These are phyloP conservation scores for Noturus placidus DNA, from an alignment of 2,113 vertebrate genomes.

Conservation along the genomic window DNA sequence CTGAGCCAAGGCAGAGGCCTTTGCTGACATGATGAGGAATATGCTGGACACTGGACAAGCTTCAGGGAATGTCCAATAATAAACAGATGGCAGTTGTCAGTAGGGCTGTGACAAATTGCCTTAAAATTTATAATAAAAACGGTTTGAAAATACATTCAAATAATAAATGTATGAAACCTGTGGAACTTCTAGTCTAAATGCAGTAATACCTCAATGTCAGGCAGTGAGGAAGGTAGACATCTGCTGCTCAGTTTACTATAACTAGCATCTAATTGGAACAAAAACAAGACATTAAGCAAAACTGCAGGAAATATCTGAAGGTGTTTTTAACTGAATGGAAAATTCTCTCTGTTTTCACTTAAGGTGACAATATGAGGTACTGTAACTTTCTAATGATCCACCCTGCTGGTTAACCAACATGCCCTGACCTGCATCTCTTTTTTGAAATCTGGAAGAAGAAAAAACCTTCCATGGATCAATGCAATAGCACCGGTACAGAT, in stretches of 20 bases:
- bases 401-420: background rate
- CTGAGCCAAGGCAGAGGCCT: slow-evolving; percentile 2
- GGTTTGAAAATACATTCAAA: background rate
- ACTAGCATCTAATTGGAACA: background rate
- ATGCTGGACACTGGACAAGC: background rate
- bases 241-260: background rate
- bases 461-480: background rate
- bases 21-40: slow-evolving; percentile 6
- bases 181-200: background rate
- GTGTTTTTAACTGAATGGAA: too few relatives aligned
- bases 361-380: too few relatives aligned
- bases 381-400: too few relatives aligned
- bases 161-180: background rate
- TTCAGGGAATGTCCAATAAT: background rate
- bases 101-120: background rate
- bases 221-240: background rate
- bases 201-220: background rate
- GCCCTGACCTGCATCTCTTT: background rate
- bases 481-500: background rate
- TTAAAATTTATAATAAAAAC: background rate
- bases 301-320: too few relatives aligned
- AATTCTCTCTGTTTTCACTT: too few relatives aligned
- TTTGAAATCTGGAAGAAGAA: background rate
- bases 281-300: background rate
- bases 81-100: background rate